These are phyloP conservation scores for Hoplodrina blanda DNA, from an alignment of 2,888 invertebrate genomes.

Conservation along the genomic window DNA sequence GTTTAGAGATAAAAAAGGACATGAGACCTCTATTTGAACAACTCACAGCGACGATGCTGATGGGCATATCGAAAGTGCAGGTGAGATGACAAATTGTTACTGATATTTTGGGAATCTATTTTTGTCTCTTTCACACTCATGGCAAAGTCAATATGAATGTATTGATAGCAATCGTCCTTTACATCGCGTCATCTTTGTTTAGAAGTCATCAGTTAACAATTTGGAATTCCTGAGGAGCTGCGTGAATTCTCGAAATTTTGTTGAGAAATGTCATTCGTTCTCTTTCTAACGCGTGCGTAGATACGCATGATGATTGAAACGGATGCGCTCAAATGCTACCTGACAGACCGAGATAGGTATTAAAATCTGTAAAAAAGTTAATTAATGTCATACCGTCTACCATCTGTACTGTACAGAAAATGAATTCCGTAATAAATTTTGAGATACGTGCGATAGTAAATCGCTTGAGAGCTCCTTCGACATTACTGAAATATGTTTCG, in stretches of 20 bases:
- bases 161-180: slow-evolving; percentile 76
- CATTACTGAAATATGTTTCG: too few relatives aligned
- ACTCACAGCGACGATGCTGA: slow-evolving; percentile 92
- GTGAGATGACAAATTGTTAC: slow-evolving; percentile 84
- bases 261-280: slow-evolving; percentile 85
- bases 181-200: slow-evolving; percentile 88
- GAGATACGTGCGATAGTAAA: neutral
- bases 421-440: neutral
- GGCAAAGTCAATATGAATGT: slow-evolving; percentile 63
- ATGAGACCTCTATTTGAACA: slow-evolving; percentile 92
- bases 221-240: slow-evolving; percentile 77
- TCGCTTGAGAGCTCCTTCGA: too few relatives aligned
- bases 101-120: slow-evolving; percentile 83
- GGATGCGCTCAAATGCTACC: slow-evolving; percentile 41
- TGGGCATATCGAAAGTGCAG: slow-evolving; percentile 92
- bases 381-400: slow-evolving; percentile 54
- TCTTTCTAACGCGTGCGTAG: slow-evolving; percentile 73
- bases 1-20: slow-evolving; percentile 92
- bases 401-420: neutral
- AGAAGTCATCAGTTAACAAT: slow-evolving; percentile 81
- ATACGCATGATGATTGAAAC: slow-evolving; percentile 68
- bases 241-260: slow-evolving; percentile 80
- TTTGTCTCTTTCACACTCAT: slow-evolving; percentile 83
- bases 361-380: slow-evolving; percentile 49
- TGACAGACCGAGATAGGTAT: slow-evolving; percentile 71